Percentiles rank a stretch among this genome's conserved stretches.
Evolutionary conservation across 2,113 vertebrate species (phyloP).

Genomic region (Nothobranchius furzeri): DNA sequence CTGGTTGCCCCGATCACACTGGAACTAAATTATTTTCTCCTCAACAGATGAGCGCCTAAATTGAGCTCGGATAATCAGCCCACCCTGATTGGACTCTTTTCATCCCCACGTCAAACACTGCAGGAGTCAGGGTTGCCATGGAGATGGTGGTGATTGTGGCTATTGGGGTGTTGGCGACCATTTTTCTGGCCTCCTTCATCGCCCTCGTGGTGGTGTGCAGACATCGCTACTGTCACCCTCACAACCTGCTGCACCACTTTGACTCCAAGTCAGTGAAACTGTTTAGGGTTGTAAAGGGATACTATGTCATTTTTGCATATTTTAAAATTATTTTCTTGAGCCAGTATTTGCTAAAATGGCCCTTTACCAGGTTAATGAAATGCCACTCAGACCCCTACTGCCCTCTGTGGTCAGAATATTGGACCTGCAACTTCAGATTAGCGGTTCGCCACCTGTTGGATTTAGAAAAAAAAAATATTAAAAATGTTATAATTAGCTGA

Average conservation of each 20-base stretch:
- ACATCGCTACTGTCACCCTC: constrained; percentile 91
- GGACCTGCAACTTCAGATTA: no score
- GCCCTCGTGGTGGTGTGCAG: constrained; percentile 93
- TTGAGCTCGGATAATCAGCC: constrained; percentile 38
- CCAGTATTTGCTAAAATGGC: no score
- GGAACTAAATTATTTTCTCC: constrained; percentile 20
- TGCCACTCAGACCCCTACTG: no score
- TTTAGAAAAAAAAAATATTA: no score
- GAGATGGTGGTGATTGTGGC: constrained; percentile 97
- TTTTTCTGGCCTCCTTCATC: constrained; percentile 94
- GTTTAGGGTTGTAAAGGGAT: no score
- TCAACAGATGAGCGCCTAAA: constrained; percentile 67
- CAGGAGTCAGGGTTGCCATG: constrained; percentile 76
- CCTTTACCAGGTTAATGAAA: no score
- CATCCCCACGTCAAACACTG: constrained; percentile 16
- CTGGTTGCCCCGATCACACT: constrained; percentile 7
- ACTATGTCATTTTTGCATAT: no score
- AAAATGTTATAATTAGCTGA: no score
- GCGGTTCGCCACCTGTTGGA: no score
- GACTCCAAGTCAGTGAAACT: constrained; percentile 88
- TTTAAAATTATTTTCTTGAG: no score
- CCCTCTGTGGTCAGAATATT: no score
- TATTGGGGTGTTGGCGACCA: constrained; percentile 93
- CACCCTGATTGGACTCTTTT: constrained; percentile 35
- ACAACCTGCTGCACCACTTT: constrained; percentile 86